Evolutionary conservation across 1,140 invertebrate genomes (phyloP).

Genomic region (Aplysia californica): DNA sequence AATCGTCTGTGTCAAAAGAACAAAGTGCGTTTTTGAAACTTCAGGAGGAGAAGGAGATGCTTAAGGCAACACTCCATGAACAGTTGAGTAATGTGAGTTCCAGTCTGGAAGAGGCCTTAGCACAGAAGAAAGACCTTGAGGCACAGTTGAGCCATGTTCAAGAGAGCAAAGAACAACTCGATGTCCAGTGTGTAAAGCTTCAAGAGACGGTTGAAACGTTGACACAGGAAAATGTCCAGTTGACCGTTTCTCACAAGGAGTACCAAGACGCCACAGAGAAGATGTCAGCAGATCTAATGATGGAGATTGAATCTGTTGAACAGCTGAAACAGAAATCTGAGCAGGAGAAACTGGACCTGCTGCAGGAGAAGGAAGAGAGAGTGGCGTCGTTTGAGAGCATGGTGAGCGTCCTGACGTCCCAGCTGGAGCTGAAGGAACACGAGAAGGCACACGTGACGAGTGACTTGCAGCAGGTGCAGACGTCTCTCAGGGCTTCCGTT

Average conservation of each 20-base stretch:
- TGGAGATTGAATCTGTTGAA: too few species aligned
- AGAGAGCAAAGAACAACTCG: too few species aligned
- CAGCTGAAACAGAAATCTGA: not conserved
- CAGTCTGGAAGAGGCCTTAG: not conserved
- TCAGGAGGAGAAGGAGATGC: not conserved
- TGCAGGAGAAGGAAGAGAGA: not conserved
- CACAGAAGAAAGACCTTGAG: not conserved
- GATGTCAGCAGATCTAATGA: too few species aligned
- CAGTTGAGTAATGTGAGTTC: not conserved
- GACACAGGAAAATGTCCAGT: too few species aligned
- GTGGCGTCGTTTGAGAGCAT: not conserved
- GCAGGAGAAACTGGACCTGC: not conserved
- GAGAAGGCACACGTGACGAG: not conserved
- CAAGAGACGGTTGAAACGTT: too few species aligned
- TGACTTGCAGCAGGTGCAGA: not conserved
- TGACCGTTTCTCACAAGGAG: too few species aligned
- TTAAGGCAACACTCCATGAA: not conserved
- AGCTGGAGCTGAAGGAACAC: conserved; percentile 14
- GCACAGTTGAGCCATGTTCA: not conserved
- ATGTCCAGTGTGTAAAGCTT: too few species aligned
- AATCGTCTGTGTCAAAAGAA: not conserved
- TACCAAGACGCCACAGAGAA: too few species aligned
- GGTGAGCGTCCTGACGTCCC: not conserved
- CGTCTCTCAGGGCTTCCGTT: not conserved
- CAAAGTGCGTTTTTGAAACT: not conserved